Base-by-base conservation (phyloP, 2,888 invertebrate species). In the Chorisops tibialis region DNA sequence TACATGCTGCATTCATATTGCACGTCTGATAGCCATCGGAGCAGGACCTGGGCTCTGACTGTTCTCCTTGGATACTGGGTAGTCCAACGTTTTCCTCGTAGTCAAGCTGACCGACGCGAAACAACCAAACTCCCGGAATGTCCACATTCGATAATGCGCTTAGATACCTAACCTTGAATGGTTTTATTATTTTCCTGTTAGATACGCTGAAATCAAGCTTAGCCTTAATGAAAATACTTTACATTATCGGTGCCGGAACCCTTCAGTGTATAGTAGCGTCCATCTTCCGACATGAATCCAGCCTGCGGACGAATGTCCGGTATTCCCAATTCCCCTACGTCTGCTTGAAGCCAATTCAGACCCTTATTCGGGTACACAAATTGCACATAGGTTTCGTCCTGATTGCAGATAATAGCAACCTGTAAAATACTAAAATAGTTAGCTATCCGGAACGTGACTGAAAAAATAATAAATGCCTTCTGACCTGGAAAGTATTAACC, bases 261-360 rank as follows among this genome's bases (percentile, higher is more conserved):
- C 63, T 88, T 87, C 18, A 97, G 80, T 2, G 85, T 83, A 70
- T 85, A 87, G 60, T 86, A 80, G 62, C 88, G 83, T 41, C 91
- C 91, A 73, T 93, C 92, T 65, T 89, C 89, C 1, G 92, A 84
- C 66, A 93, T 86, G 69, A 98, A 89, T 2, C 96, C 97, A 56
- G 90, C 94, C 79, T 98, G 97, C 1, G 94, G 96, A 69, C 92
- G 87, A 0, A 94, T 92, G 72, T 96, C 96, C 0, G 91, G 90
- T 49, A 91, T 74, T 22, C 86, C 87, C n/a, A 85, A 82, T n/a
- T 85, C 84, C 68, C 88, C 87, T 0, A 85, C 82, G 63, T 88
- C 87, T 51, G 89, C 89, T 74, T 91, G 89, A 58, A 93, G 85
- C 98, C 98, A 99, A 73, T 94, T 91, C 58, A 99, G 87, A 1